These are phyloP conservation scores for Pedionomus torquatus DNA, from an alignment of 2,113 vertebrate species.

Conservation along the genomic window DNA sequence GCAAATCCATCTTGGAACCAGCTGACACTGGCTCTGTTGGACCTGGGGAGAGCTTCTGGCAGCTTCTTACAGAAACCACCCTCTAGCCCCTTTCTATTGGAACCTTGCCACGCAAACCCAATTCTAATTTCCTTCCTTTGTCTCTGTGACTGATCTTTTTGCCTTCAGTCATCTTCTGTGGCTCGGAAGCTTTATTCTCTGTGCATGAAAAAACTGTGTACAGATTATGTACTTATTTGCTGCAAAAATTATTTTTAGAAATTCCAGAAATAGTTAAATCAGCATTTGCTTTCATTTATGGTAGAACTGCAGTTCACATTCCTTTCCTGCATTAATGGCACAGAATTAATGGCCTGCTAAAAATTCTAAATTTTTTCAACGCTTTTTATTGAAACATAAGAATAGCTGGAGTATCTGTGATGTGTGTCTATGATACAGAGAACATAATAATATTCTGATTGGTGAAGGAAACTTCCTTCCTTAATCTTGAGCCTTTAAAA, in stretches of 20 bases:
- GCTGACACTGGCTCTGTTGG: accelerated
- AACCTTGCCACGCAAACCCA: neutral
- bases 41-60: neutral
- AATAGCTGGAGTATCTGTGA: neutral
- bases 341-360: neutral
- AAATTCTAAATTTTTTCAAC: neutral
- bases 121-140: neutral
- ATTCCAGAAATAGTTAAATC: neutral
- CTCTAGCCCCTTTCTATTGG: neutral
- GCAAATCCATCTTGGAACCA: accelerated
- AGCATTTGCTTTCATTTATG: neutral
- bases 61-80: neutral
- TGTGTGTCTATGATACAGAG: neutral
- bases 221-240: neutral
- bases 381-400: neutral
- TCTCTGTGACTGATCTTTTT: neutral
- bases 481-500: neutral
- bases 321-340: neutral
- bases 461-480: neutral
- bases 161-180: neutral
- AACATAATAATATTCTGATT: neutral
- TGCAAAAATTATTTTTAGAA: neutral
- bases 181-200: neutral
- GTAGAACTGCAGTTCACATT: neutral
- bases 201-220: neutral